phyloP scores from a whole-genome alignment of 2,113 vertebrate genomes.

The Raja brachyura region DNA sequence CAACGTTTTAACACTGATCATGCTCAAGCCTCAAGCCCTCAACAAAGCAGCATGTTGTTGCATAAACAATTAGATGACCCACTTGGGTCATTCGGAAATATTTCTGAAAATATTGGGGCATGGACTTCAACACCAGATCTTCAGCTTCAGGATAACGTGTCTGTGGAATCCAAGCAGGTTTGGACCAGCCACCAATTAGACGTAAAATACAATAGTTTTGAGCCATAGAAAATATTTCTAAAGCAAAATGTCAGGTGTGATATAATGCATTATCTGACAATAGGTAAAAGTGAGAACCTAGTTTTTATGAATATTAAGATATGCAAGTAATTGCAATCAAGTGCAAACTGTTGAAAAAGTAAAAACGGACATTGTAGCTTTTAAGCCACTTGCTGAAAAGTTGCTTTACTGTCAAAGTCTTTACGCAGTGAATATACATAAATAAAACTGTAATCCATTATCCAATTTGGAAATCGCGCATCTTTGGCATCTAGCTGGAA shows the following conservation, averaged over 20 bases:
- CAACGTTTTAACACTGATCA: constrained; percentile 83
- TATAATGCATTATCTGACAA: not conserved
- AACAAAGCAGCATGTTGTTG: constrained; percentile 73
- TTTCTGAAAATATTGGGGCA: constrained; percentile 56
- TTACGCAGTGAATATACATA: no score
- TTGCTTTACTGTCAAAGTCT: not conserved
- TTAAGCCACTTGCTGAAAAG: not conserved
- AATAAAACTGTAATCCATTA: not conserved
- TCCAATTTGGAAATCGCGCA: no score
- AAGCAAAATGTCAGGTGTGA: not conserved
- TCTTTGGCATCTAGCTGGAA: no score
- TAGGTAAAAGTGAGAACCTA: not conserved
- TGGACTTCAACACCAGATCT: constrained; percentile 59
- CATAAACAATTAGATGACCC: constrained; percentile 74
- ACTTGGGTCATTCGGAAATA: constrained; percentile 69
- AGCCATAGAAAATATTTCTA: not conserved
- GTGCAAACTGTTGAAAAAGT: not conserved
- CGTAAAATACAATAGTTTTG: not conserved
- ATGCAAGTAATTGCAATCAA: not conserved
- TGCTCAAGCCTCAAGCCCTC: constrained; percentile 71
- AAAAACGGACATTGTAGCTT: not conserved
- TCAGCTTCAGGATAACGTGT: constrained; percentile 55
- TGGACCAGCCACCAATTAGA: constrained; percentile 42
- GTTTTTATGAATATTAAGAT: not conserved
- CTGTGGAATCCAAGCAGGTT: constrained; percentile 53